Evolutionary conservation across 2,888 invertebrate genomes (phyloP), one percentile per base, ranked within the genome.

Genomic region (Erebia palarica): DNA sequence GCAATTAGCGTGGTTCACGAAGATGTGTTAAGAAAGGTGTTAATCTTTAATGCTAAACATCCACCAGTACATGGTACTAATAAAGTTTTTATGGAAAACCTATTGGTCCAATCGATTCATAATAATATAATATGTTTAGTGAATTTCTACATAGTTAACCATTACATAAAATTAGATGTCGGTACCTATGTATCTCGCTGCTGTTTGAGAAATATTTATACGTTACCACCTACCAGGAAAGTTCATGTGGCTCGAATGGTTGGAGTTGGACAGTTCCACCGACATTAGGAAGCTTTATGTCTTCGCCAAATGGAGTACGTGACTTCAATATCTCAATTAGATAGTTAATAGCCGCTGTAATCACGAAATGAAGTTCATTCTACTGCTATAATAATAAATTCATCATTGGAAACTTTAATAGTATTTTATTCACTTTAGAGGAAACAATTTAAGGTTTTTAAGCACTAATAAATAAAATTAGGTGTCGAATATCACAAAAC

Each of bases 281-380:
- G 84, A 83, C 88, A 86, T 90, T 88, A 87, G 80, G 80, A 82
- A 85, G 86, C 86, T 90, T 90, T 90, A 86, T 87, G 85, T 86
- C 84, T 82, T 80, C 79, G 75, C 83, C 80, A 81, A 88, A 87
- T 86, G 83, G 85, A 82, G 79, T 85, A 88, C 88, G 90, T 89
- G 89, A 85, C 85, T 87, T 80, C 83, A 84, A 78, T 78, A 75
- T 77, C 77, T 87, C 85, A 85, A 82, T 86, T 81, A 82, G 80
- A 78, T 79, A 76, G 77, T 80, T 82, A 81, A 81, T 80, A 75
- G 75, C 78, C 70, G 72, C 73, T 74, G 76, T 74, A 76, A 77
- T 77, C 75, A 75, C 75, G 68, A 59, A 69, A 57, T 70, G 65
- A 75, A 75, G 60, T 65, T 65, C 65, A 47, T 58, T 27, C 53